These are phyloP conservation scores for Noctua janthe DNA, from an alignment of 2,888 invertebrate species.

Conservation along the genomic window DNA sequence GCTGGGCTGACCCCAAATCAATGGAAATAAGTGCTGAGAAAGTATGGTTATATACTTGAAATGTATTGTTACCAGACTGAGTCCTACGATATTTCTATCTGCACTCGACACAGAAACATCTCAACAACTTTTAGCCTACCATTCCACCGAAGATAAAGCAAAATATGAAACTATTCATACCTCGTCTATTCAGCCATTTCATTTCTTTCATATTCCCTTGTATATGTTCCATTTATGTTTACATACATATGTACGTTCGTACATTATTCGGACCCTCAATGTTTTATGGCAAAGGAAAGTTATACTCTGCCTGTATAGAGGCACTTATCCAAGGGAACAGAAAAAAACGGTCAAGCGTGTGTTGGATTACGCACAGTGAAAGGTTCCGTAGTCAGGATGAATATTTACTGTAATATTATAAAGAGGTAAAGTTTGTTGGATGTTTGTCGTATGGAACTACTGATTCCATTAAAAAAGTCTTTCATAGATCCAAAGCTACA, in stretches of 20 bases:
- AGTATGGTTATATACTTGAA: too few species aligned
- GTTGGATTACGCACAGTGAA: background rate
- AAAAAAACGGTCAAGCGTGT: constrained; percentile 15
- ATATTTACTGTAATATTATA: background rate
- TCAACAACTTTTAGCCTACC: background rate
- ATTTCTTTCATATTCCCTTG: constrained; percentile 48
- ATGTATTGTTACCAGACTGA: background rate
- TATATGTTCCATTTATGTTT: constrained; percentile 55
- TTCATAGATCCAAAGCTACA: too few species aligned
- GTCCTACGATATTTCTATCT: background rate
- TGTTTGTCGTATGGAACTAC: background rate
- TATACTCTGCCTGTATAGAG: constrained; percentile 46
- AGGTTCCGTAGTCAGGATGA: background rate
- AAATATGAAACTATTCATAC: constrained; percentile 50
- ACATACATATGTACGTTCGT: constrained; percentile 47
- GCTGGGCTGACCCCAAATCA: background rate
- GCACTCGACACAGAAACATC: background rate
- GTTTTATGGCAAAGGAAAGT: constrained; percentile 55
- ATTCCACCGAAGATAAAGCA: constrained; percentile 22
- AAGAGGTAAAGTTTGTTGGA: background rate
- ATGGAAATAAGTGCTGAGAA: background rate
- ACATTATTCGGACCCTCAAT: constrained; percentile 63
- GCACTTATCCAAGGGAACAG: constrained; percentile 53
- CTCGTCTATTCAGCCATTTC: constrained; percentile 50
- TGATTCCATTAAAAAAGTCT: too few species aligned